Percentiles rank a stretch among this genome's conserved stretches.
These are phyloP conservation scores for Druceiella hillmani DNA, from an alignment of 2,888 invertebrate species.

Conservation along the genomic window DNA sequence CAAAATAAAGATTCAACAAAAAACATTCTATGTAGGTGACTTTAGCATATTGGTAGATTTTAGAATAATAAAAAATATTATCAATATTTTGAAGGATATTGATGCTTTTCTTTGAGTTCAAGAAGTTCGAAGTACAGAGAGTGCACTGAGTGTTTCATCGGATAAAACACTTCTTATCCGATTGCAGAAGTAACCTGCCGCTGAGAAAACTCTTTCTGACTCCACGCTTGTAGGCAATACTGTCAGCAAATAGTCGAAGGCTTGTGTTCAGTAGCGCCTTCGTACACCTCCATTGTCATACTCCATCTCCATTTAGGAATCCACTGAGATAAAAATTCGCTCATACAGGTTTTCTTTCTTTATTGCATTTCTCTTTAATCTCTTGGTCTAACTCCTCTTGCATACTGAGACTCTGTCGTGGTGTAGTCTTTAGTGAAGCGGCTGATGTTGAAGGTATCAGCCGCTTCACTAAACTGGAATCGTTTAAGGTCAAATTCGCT, in stretches of 20 bases:
- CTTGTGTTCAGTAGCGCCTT: not conserved
- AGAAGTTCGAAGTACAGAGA: not conserved
- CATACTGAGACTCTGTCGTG: not conserved
- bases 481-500: too few relatives aligned
- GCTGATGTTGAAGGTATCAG: not conserved
- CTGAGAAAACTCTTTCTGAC: not conserved
- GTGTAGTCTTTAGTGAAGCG: too few relatives aligned
- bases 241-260: not conserved
- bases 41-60: too few relatives aligned
- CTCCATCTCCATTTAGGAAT: not conserved
- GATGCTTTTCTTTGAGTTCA: too few relatives aligned
- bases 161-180: not conserved
- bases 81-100: too few relatives aligned
- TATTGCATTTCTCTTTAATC: too few relatives aligned
- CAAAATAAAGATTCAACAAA: too few relatives aligned
- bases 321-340: too few relatives aligned
- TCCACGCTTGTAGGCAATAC: not conserved
- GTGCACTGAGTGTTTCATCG: not conserved
- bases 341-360: too few relatives aligned
- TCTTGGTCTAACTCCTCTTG: not conserved
- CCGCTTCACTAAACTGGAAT: not conserved
- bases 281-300: not conserved
- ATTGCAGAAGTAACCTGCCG: not conserved
- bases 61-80: too few relatives aligned
- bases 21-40: too few relatives aligned